These are phyloP conservation scores for Amphiprion clarkii DNA, from an alignment of 2,797 vertebrate species.

Conservation along the genomic window DNA sequence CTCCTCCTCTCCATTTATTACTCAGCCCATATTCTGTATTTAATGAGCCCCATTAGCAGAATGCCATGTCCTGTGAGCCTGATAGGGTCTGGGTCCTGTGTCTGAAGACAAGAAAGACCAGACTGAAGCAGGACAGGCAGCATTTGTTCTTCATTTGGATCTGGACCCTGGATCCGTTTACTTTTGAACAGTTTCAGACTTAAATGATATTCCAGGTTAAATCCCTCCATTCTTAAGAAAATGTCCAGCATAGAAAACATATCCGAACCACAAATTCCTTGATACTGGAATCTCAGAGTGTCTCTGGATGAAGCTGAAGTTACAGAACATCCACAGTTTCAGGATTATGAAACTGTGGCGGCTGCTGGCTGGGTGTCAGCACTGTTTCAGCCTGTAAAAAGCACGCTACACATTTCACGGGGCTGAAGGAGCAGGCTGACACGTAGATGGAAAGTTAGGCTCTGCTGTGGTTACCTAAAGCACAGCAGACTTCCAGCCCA, in stretches of 20 bases:
- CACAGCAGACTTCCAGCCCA: conserved; percentile 54
- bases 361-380: conserved; percentile 32
- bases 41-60: conserved; percentile 43
- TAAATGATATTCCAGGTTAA: not conserved
- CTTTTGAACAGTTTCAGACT: not conserved
- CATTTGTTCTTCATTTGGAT: conserved; percentile 67
- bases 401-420: conserved; percentile 48
- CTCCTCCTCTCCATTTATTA: conserved; percentile 28
- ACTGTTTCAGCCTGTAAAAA: conserved; percentile 59
- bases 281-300: too few species aligned
- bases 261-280: too few species aligned
- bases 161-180: conserved; percentile 31
- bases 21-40: conserved; percentile 13
- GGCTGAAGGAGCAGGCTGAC: conserved; percentile 52
- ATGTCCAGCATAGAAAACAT: too few species aligned
- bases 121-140: conserved; percentile 17
- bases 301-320: not conserved
- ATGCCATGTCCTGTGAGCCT: conserved; percentile 18
- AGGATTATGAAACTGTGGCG: conserved; percentile 36
- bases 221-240: not conserved
- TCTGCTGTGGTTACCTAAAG: conserved; percentile 60
- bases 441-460: conserved; percentile 72
- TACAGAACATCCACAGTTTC: conserved; percentile 21
- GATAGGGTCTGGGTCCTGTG: conserved; percentile 5
- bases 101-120: conserved; percentile 12